Evolutionary conservation across 2,113 vertebrate genomes (phyloP), one percentile per base, ranked within the genome.

Genomic region (Hipposideros armiger): DNA sequence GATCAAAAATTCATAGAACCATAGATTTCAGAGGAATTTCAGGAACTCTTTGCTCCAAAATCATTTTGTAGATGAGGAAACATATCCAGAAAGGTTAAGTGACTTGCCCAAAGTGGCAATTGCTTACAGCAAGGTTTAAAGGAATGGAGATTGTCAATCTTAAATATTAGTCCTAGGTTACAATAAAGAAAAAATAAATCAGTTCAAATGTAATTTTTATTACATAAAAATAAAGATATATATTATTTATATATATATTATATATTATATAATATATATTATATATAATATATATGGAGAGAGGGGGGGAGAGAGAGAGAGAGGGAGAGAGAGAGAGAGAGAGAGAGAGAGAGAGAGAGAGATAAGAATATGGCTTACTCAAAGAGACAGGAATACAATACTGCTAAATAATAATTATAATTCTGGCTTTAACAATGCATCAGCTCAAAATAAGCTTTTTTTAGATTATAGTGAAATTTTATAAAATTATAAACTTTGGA

Each of bases 401-500:
- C 2, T 91, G 7, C 19, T 85, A 42, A 87, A 50, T 56, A 66
- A 67, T 26, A 32, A 50, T 87, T 94, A 13, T 74, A 77, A 58
- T 66, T 36, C 52, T 0, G 5, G 20, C 8, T 78, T 70, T 72
- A 78, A 66, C 3, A 70, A 73, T 40, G 7, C 11, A 58, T 45
- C 62, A 40, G 5, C 5, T 66, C 13, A 80, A 97, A 87, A 64
- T 83, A 28, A 80, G 13, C 87, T 81, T 80, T 95, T 88, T 62
- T 30, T 26, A 20, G 3, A 66, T 56, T 22, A 15, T 11, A 85
- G 28, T 26, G 30, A 77, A n/a, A 58, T 77, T 80, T 62, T 56
- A 73, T 77, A 66, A 66, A 96, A 67, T 70, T 50, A 26, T 2
- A 62, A 52, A 20, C 67, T 16, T 66, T 4, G n/a, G 13, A 94